Percentiles rank a stretch among this genome's conserved stretches.
Conservation (phyloP, 2,888 invertebrate species). For the Paralinhomoeus sp. region DNA sequence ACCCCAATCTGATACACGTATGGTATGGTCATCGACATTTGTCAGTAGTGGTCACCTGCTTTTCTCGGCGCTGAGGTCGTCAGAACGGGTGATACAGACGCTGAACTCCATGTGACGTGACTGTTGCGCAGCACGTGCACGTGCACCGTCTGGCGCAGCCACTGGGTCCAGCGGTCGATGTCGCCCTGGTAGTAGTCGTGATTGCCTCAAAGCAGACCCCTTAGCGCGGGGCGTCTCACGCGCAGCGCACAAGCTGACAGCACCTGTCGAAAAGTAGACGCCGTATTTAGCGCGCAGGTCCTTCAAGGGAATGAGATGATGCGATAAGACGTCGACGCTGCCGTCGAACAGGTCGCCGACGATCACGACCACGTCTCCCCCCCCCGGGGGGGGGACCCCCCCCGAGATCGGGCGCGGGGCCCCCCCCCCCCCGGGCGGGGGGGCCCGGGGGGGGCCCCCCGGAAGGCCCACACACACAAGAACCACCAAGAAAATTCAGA, state of each 20-base stretch:
- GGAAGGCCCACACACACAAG: no score
- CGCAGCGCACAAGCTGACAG: no score
- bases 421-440: no score
- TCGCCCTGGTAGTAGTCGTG: conserved; percentile 30
- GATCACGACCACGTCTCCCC: conserved; percentile 16
- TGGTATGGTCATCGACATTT: no score
- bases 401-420: no score
- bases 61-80: conserved; percentile 26
- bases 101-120: conserved; percentile 10
- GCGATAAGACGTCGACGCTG: conserved; percentile 9
- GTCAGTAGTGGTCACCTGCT: conserved; percentile 14
- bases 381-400: no score
- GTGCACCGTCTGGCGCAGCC: conserved; percentile 19
- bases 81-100: conserved; percentile 28
- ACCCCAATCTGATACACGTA: no score
- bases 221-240: no score
- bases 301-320: conserved; percentile 12
- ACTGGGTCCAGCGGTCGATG: conserved; percentile 25
- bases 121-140: conserved; percentile 26
- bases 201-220: conserved; percentile 18
- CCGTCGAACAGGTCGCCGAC: conserved; percentile 30
- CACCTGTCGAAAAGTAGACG: conserved; percentile 15
- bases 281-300: conserved; percentile 15
- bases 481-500: no score
- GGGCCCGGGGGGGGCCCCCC: no score